Conservation (phyloP, 2,113 vertebrate genomes). For the Phalacrocorax carbo region DNA sequence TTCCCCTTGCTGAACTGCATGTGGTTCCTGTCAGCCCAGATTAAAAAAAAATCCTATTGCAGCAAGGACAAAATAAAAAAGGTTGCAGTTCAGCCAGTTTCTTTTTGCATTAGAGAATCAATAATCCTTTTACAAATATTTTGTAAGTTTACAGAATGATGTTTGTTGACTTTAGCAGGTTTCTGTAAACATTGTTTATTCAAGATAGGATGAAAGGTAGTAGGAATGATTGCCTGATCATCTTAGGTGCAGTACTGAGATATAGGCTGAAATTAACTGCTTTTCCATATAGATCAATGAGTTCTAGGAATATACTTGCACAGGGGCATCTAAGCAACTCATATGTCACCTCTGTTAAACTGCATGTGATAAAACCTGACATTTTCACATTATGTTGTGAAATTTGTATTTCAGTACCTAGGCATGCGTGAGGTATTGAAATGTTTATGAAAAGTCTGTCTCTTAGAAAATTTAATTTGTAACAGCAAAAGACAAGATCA, state of each 20-base stretch:
- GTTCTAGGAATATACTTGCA: neutral
- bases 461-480: neutral
- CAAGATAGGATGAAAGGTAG: neutral
- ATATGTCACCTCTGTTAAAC: neutral
- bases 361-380: neutral
- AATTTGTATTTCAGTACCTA: neutral
- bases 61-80: neutral
- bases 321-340: neutral
- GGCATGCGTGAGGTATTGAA: neutral
- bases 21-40: neutral
- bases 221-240: neutral
- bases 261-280: neutral
- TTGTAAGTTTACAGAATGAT: neutral
- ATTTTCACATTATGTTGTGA: neutral
- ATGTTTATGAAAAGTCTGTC: neutral
- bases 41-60: neutral
- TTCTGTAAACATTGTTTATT: neutral
- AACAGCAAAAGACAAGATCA: neutral
- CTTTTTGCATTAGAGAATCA: neutral
- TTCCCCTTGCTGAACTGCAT: neutral
- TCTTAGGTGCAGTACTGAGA: neutral
- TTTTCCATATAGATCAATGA: neutral
- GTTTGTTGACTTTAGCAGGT: neutral
- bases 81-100: neutral
- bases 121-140: neutral